Base-by-base conservation (phyloP, 2,113 vertebrate species). In the Trinectes maculatus region DNA sequence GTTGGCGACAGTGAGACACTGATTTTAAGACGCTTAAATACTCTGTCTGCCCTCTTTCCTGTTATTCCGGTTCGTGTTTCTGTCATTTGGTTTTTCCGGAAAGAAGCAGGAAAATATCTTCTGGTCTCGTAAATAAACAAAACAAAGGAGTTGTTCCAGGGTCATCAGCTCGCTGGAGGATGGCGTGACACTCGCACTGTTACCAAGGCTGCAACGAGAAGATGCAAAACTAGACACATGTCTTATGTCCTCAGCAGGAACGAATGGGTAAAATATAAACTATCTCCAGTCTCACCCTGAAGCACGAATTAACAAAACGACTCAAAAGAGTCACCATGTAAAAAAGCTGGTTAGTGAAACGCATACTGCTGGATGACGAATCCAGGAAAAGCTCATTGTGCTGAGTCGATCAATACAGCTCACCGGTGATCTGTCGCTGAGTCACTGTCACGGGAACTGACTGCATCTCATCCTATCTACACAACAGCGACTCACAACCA, bases 401-500 rank as follows among this genome's bases (percentile, higher is more conserved):
- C 10, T 15, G 25, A 34, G 16, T 16, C 25, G n/a, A 61, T n/a
- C 16, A 37, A 33, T 61, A 59, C 48, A 21, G 8, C 24, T 47
- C 22, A 19, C 2, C 12, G 34, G 54, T 64, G 53, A 77, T 40
- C 48, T 37, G 5, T 43, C 43, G 40, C 49, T 82, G 51, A 73
- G 69, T 86, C 82, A 61, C 65, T 49, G 55, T 68, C 13, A 54
- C 31, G 57, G 64, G n/a, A 48, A 9, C 12, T 46, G 46, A 51
- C 62, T 46, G 26, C 19, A 68, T 79, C 49, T 37, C 8, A 36
- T 37, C 57, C 65, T 77, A n/a, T 26, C 36, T 57, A 40, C 40
- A 28, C 54, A 55, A 28, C 46, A 53, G n/a, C 84, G 84, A 87
- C 11, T 87, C 86, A 87, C 54, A 25, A n/a, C 46, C 60, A 65